Evolutionary conservation across 2,113 vertebrate species (phyloP), one percentile per base, ranked within the genome.

Genomic region (Oceanodroma tethys): DNA sequence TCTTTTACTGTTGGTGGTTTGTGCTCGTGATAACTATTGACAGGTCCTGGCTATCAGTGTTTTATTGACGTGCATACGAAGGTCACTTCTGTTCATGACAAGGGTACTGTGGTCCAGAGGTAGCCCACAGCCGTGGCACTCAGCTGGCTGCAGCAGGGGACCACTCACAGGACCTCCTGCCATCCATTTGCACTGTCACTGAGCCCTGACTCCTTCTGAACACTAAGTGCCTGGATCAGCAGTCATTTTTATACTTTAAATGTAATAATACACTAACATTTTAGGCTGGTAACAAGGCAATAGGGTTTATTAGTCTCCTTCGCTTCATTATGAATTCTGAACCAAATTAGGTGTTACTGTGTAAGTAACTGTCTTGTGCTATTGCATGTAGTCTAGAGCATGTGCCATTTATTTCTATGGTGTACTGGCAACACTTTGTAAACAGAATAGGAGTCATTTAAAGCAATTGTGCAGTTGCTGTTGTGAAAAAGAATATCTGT

Each of bases 151-250:
- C 68, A 59, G 53, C 40, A 30, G 11, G 36, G 32, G 2, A 34
- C 23, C 0, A 5, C 50, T 42, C 0, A 0, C 30, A 30, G 38
- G 13, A 40, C 16, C 48, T 60, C 21, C 67, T 45, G n/a, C 23
- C 1, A 0, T 26, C 42, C 0, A 0, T 9, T 55, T 26, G 40
- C 13, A 27, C 34, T 7, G 0, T 3, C 26, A 5, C 32, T 5
- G 36, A 87, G 25, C 52, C 29, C 50, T 34, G 34, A 11, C n/a
- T 67, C 29, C 2, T 1, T 16, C 81, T 34, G 32, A 74, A n/a
- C 6, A 4, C 17, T 0, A 36, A 29, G 13, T 4, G 14, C 3
- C n/a, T 38, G 26, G 25, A 21, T 29, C 45, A 60, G 38, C 42
- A 78, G 36, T 7, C 18, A 10, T 8, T 73, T 73, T 8, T 84